phyloP scores from a whole-genome alignment of 1,140 invertebrate species.

The Chymomyza costata region DNA sequence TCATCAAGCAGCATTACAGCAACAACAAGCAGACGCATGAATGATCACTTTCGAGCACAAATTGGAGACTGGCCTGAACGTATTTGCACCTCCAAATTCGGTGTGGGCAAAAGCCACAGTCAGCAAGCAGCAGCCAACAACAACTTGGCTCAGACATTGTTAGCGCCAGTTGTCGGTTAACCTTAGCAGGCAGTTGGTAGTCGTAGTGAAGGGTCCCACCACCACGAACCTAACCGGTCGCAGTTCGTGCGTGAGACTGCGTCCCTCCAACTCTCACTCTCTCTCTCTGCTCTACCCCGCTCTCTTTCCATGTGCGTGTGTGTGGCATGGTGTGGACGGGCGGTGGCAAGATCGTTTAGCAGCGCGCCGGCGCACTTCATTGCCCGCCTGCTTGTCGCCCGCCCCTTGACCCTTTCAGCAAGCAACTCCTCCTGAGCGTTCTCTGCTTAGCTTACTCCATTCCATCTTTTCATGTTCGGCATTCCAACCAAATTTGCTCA shows the following conservation, averaged over 20 bases:
- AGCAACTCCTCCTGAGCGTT: not conserved
- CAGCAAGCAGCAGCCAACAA: slow-evolving; percentile 13
- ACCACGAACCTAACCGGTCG: slow-evolving; percentile 38
- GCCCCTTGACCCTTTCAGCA: not conserved
- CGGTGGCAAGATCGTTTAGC: slow-evolving; percentile 72
- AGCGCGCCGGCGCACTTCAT: slow-evolving; percentile 67
- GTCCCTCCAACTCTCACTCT: not conserved
- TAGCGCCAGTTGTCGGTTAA: slow-evolving; percentile 56
- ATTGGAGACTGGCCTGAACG: slow-evolving; percentile 66
- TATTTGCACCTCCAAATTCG: slow-evolving; percentile 74
- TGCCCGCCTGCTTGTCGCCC: slow-evolving; percentile 19
- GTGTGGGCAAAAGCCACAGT: slow-evolving; percentile 50
- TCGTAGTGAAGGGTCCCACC: slow-evolving; percentile 46
- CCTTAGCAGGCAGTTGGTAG: too few relatives aligned
- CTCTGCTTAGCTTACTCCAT: not conserved
- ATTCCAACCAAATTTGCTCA: slow-evolving; percentile 69
- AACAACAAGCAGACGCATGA: slow-evolving; percentile 34
- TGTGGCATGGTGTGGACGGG: slow-evolving; percentile 70
- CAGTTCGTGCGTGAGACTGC: slow-evolving; percentile 50
- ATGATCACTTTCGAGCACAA: slow-evolving; percentile 66
- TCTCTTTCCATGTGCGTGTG: slow-evolving; percentile 28
- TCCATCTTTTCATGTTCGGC: slow-evolving; percentile 6
- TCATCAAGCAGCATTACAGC: slow-evolving; percentile 29
- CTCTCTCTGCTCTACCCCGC: not conserved
- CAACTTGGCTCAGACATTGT: slow-evolving; percentile 16